Conservation (phyloP, 2,113 vertebrate species). For the Cairina moschata region DNA sequence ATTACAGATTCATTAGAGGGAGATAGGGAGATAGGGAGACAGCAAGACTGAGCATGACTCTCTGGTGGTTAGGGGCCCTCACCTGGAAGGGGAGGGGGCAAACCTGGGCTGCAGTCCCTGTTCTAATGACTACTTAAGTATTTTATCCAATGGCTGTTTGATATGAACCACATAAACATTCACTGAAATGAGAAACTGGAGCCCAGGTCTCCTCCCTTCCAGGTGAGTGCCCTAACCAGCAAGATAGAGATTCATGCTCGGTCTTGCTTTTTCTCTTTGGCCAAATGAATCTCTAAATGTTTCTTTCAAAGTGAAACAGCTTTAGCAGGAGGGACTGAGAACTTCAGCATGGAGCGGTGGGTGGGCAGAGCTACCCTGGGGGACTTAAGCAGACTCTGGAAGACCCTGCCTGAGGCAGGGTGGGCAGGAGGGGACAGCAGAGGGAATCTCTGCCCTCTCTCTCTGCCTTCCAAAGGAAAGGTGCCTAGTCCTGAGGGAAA, state of each 20-base stretch:
- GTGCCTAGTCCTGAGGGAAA: neutral
- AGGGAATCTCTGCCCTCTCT: neutral
- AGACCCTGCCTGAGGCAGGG: neutral
- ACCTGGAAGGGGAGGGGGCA: slow-evolving; percentile 6
- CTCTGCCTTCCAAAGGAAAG: neutral
- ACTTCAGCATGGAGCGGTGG: neutral
- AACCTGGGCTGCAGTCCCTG: neutral
- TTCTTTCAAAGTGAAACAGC: neutral
- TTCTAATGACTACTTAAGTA: neutral
- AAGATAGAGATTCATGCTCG: neutral
- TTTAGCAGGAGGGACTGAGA: neutral
- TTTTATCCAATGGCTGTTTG: slow-evolving; percentile 27
- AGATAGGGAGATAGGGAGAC: slow-evolving; percentile 1
- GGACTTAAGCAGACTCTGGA: neutral
- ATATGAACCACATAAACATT: neutral
- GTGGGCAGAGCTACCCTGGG: neutral
- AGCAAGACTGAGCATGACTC: slow-evolving; percentile 32
- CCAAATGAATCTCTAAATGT: neutral
- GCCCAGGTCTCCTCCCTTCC: neutral
- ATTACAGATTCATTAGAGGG: slow-evolving; percentile 22
- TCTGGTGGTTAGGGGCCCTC: slow-evolving; percentile 21
- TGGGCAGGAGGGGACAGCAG: rapidly evolving
- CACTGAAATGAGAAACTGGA: neutral
- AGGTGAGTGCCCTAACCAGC: neutral
- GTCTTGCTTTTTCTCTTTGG: slow-evolving; percentile 31